A percentile compares a stretch with the other conserved stretches of the same genome.
Evolutionary conservation across 2,113 vertebrate species (phyloP).

Genomic region (Gadus macrocephalus): DNA sequence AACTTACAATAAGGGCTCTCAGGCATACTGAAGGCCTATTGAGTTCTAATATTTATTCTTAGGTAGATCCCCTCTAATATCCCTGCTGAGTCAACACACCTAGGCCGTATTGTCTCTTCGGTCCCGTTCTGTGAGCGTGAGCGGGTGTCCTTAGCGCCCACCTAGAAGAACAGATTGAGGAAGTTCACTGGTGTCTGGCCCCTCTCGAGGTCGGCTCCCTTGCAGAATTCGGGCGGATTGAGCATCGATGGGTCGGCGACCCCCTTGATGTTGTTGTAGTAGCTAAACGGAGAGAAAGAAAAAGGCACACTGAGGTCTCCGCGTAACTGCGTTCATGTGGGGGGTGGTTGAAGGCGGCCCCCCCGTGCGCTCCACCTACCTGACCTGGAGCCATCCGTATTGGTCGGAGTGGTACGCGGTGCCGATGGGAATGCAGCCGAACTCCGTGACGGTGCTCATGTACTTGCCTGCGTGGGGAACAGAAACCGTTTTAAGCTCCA

Average conservation of each 20-base stretch:
- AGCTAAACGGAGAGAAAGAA: conserved; percentile 40
- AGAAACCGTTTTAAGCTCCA: not conserved
- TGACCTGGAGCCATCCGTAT: conserved; percentile 45
- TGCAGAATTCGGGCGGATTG: conserved; percentile 58
- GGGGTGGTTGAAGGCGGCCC: not conserved
- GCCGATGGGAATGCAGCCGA: conserved; percentile 62
- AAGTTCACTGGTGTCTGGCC: conserved; percentile 31
- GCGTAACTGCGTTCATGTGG: not conserved
- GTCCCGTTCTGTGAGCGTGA: too few relatives aligned
- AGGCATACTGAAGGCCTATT: too few relatives aligned
- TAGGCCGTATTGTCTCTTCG: too few relatives aligned
- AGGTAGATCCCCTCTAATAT: too few relatives aligned
- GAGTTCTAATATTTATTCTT: too few relatives aligned
- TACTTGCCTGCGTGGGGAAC: conserved; percentile 43
- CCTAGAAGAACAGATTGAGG: conserved; percentile 34
- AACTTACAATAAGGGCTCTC: too few relatives aligned
- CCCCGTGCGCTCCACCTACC: conserved; percentile 26
- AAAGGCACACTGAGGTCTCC: not conserved
- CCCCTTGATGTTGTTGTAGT: conserved; percentile 61
- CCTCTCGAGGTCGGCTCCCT: not conserved
- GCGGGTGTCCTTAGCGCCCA: too few relatives aligned
- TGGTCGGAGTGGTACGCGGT: not conserved
- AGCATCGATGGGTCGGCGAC: conserved; percentile 51
- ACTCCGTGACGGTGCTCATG: conserved; percentile 49
- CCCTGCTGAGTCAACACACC: too few relatives aligned